A percentile compares a stretch with the other conserved stretches of the same genome.
These are phyloP conservation scores for Asteroscopus sphinx DNA, from an alignment of 2,888 invertebrate species.

Conservation along the genomic window DNA sequence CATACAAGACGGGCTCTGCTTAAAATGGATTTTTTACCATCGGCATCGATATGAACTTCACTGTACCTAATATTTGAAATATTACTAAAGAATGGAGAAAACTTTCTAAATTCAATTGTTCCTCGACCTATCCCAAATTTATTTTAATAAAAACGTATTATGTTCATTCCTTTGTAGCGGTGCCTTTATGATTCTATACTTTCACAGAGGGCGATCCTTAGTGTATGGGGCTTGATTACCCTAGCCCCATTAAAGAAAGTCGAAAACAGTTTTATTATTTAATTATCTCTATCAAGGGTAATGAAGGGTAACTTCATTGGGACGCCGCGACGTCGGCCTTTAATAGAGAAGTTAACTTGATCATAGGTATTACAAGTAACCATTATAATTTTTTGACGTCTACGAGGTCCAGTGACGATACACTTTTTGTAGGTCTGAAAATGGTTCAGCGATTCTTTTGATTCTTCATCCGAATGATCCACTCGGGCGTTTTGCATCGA, in stretches of 20 bases:
- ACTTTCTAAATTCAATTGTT: constrained; percentile 23
- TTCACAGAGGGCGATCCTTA: constrained; percentile 33
- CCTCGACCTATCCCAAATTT: constrained; percentile 12
- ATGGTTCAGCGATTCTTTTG: neutral
- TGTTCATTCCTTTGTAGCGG: constrained; percentile 32
- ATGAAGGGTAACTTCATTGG: constrained; percentile 74
- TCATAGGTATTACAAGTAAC: constrained; percentile 36
- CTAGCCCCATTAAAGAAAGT: constrained; percentile 59
- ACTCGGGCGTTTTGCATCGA: no score
- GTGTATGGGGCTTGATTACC: constrained; percentile 58
- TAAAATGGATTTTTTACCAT: no score
- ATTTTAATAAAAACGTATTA: constrained; percentile 34
- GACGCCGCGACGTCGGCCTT: constrained; percentile 27
- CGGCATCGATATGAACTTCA: no score
- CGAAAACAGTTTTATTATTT: constrained; percentile 71
- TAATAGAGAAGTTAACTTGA: constrained; percentile 45
- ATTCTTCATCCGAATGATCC: neutral
- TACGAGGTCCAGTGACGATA: constrained; percentile 6
- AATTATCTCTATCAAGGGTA: constrained; percentile 73
- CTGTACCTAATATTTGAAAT: constrained; percentile 5
- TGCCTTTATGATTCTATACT: constrained; percentile 29
- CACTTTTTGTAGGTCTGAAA: constrained; percentile 9
- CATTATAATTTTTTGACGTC: constrained; percentile 36
- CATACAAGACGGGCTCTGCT: no score
- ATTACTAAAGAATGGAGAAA: constrained; percentile 20